Evolutionary conservation across 2,797 vertebrate species (phyloP), one percentile per base, ranked within the genome.

Genomic region (Crenichthys baileyi): DNA sequence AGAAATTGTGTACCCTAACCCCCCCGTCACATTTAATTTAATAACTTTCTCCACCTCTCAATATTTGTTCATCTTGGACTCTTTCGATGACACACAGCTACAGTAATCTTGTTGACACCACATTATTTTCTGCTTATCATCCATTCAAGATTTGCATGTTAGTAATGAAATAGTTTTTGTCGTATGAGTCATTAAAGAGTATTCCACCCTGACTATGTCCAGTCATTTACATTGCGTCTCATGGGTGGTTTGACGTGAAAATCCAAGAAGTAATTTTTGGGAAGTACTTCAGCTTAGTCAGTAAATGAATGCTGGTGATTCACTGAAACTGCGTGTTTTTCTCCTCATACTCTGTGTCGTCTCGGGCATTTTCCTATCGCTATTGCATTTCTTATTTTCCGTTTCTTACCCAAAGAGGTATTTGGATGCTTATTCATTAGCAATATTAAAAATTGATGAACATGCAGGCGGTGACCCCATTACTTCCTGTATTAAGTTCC

Each of bases 371-470:
- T 63, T 60, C 81, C 65, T 16, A 26, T 88, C 36, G 44, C 78
- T 87, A 73, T 85, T 83, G 81, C 81, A 78, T 90, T 88, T 82
- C 80, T 78, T 80, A 88, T 81, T 53, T 31, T 55, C 56, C 46
- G 7, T 81, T 79, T 85, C 80, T 85, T 53, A 61, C 87, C 71
- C 63, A 53, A 70, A 58, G 73, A 78, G 78, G 68, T 78, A 78
- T 85, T 83, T 88, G 85, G 82, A 72, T 78, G 75, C 60, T 89
- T 80, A 85, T 77, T 88, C 78, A 83, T 90, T 58, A 80, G 20
- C 31, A 74, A 75, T 24, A 73, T 24, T 50, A 56, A 77, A 58
- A 22, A 60, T 24, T 46, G 65, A 39, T 11, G 20, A 75, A 67
- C 13, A 58, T 31, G 41, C 41, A 67, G 65, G 41, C 8, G 44